phyloP scores from a whole-genome alignment of 2,113 vertebrate genomes.

The Toxostoma redivivum region DNA sequence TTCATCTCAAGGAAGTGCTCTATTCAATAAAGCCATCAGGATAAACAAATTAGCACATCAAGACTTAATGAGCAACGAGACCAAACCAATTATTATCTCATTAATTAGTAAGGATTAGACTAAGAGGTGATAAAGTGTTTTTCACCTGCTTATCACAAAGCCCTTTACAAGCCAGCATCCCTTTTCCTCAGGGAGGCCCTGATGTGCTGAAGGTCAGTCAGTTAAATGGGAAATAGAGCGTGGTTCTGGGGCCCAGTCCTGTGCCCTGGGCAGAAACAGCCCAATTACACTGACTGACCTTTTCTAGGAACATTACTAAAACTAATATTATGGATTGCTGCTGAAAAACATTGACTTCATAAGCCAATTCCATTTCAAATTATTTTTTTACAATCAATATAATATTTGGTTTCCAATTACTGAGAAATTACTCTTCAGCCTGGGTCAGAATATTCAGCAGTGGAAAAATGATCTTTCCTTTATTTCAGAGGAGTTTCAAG shows the following conservation, averaged over 20 bases:
- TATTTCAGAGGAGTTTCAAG: background rate
- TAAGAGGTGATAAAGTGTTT: background rate
- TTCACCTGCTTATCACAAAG: background rate
- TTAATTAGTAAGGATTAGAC: background rate
- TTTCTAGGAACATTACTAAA: background rate
- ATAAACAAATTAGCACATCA: background rate
- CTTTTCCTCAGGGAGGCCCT: background rate
- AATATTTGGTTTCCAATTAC: background rate
- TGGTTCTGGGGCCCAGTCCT: background rate
- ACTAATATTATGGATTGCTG: background rate
- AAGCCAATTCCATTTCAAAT: background rate
- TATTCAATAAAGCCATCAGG: background rate
- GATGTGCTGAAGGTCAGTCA: background rate
- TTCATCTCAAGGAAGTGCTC: background rate
- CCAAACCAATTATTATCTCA: background rate
- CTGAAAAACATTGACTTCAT: background rate
- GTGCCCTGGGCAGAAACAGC: background rate
- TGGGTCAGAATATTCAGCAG: background rate
- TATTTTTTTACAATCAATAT: background rate
- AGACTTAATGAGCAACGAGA: background rate
- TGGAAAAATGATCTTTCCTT: background rate
- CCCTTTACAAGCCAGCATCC: accelerated
- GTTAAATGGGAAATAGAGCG: background rate
- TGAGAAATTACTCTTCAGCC: background rate
- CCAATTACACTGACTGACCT: background rate